These are phyloP conservation scores for Lutraria lutraria DNA, from an alignment of 2,888 invertebrate species.

Conservation along the genomic window DNA sequence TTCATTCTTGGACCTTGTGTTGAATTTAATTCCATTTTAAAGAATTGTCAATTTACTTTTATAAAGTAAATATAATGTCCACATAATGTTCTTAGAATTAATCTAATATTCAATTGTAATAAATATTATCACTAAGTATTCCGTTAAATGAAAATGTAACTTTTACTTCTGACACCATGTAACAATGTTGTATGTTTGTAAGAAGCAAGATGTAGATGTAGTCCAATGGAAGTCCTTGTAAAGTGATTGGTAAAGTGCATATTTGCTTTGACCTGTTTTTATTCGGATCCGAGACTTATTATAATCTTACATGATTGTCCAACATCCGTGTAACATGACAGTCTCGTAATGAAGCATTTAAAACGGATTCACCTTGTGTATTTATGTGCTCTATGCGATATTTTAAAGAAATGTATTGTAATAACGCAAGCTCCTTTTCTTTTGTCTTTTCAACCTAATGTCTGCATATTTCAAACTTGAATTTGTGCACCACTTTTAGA, in stretches of 20 bases:
- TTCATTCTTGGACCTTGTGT: too few species aligned
- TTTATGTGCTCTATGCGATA: slow-evolving; percentile 3
- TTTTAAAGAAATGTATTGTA: slow-evolving; percentile 57
- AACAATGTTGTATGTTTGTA: too few species aligned
- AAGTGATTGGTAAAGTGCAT: slow-evolving; percentile 60
- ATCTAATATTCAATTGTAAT: too few species aligned
- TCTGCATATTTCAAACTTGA: slow-evolving; percentile 42
- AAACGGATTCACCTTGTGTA: neutral
- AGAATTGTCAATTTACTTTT: too few species aligned
- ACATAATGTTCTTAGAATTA: too few species aligned
- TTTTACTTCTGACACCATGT: too few species aligned
- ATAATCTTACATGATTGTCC: slow-evolving; percentile 49
- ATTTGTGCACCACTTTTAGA: slow-evolving; percentile 37
- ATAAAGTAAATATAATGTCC: too few species aligned
- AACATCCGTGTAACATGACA: slow-evolving; percentile 55
- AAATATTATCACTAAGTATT: too few species aligned
- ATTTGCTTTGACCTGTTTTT: slow-evolving; percentile 48
- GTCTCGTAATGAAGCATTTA: slow-evolving; percentile 34
- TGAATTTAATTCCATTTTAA: too few species aligned
- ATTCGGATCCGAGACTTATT: slow-evolving; percentile 44
- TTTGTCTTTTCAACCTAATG: slow-evolving; percentile 38
- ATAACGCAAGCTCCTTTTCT: slow-evolving; percentile 45
- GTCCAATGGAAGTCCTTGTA: slow-evolving; percentile 58
- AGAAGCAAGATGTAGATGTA: too few species aligned
- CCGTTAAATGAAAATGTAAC: too few species aligned